Conservation (phyloP, 2,888 invertebrate species). For the Crioceris asparagi region DNA sequence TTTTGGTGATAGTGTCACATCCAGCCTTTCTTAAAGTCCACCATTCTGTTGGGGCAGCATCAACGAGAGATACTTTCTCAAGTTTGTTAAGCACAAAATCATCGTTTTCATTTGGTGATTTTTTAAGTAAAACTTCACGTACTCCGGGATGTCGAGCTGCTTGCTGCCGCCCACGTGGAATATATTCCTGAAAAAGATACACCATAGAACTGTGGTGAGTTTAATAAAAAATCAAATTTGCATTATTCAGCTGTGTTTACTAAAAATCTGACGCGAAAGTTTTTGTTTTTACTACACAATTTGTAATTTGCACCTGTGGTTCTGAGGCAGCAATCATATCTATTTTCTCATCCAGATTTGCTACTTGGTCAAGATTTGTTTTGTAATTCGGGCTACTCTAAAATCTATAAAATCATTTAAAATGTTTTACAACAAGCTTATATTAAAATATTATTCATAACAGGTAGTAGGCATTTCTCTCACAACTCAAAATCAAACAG, state of each 20-base stretch:
- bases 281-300: too few species aligned
- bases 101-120: slow-evolving; percentile 20
- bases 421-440: too few species aligned
- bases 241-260: background rate
- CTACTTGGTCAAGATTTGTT: too few species aligned
- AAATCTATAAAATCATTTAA: too few species aligned
- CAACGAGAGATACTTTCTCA: slow-evolving; percentile 65
- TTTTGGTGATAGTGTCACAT: slow-evolving; percentile 24
- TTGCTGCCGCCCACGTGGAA: slow-evolving; percentile 79
- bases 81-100: slow-evolving; percentile 60
- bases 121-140: slow-evolving; percentile 36
- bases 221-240: background rate
- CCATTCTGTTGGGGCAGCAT: slow-evolving; percentile 44
- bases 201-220: background rate
- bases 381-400: too few species aligned
- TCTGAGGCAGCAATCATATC: slow-evolving; percentile 85
- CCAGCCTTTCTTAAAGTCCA: slow-evolving; percentile 50
- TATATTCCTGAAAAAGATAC: slow-evolving; percentile 56
- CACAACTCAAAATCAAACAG: too few species aligned
- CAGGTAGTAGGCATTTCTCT: too few species aligned
- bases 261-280: background rate
- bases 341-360: slow-evolving; percentile 79
- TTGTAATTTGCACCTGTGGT: slow-evolving; percentile 54
- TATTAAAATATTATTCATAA: too few species aligned
- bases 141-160: slow-evolving; percentile 66